A percentile compares a stretch with the other conserved stretches of the same genome.
Evolutionary conservation across 2,113 vertebrate species (phyloP).

Genomic region (Ophthalmotilapia sp.): DNA sequence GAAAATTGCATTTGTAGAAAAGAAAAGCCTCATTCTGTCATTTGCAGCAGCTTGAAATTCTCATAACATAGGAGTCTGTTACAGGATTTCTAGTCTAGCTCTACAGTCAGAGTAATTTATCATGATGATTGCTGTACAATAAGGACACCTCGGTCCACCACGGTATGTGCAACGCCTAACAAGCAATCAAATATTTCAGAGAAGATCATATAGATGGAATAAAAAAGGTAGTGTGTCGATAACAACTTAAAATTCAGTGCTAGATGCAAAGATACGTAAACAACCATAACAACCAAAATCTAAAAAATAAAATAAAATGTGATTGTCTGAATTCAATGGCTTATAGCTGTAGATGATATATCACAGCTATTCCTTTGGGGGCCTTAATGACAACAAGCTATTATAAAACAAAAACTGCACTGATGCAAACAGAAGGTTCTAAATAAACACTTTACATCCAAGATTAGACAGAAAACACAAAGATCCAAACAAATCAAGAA

Average conservation of each 20-base stretch:
- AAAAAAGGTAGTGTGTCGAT: neutral
- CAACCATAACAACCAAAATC: neutral
- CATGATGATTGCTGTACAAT: conserved; percentile 14
- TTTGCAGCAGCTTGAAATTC: conserved; percentile 1
- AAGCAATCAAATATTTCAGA: neutral
- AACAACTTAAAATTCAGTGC: neutral
- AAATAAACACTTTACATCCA: neutral
- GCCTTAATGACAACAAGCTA: neutral
- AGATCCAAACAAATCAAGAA: neutral
- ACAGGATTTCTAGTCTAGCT: neutral
- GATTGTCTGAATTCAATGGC: neutral
- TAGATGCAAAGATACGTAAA: neutral
- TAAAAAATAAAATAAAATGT: neutral
- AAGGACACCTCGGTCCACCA: neutral
- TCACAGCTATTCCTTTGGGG: neutral
- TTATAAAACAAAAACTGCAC: neutral
- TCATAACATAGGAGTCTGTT: neutral
- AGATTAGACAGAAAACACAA: neutral
- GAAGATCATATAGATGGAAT: neutral
- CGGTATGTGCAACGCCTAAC: neutral
- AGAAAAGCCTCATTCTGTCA: neutral
- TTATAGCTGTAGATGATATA: neutral
- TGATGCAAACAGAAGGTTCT: neutral
- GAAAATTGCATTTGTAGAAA: neutral
- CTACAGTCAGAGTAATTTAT: conserved; percentile 21